phyloP scores from a whole-genome alignment of 2,888 invertebrate genomes.

The Osmoderma eremita region DNA sequence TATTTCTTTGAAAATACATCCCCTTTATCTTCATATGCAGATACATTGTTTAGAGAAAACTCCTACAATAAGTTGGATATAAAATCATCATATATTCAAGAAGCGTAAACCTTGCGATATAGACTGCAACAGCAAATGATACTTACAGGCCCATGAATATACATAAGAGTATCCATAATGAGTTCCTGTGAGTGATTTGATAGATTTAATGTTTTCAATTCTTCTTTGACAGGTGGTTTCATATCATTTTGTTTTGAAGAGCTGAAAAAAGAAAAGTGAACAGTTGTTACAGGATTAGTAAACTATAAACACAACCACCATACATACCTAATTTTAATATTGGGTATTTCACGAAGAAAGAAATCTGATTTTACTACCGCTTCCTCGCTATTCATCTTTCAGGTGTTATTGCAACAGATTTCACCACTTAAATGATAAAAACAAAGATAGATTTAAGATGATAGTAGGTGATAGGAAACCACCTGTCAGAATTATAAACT shows the following conservation, averaged over 20 bases:
- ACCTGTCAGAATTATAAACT: conserved; percentile 26
- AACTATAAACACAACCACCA: too few species aligned
- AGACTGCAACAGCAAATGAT: background rate
- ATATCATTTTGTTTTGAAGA: conserved; percentile 48
- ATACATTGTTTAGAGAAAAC: conserved; percentile 64
- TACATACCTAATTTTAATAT: conserved; percentile 71
- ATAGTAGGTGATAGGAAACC: conserved; percentile 26
- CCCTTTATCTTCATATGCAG: conserved; percentile 72
- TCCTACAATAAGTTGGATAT: conserved; percentile 58
- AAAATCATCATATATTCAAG: background rate
- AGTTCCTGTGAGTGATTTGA: conserved; percentile 76
- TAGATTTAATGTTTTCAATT: conserved; percentile 78
- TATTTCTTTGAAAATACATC: conserved; percentile 75
- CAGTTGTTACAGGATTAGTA: background rate
- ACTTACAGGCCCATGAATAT: conserved; percentile 79
- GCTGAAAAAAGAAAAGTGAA: conserved; percentile 31
- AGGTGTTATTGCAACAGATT: conserved; percentile 25
- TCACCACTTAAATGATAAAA: conserved; percentile 23
- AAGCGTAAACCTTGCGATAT: too few species aligned
- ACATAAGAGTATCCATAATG: conserved; percentile 78
- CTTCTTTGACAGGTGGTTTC: conserved; percentile 72
- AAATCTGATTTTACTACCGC: conserved; percentile 65
- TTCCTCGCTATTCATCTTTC: conserved; percentile 50
- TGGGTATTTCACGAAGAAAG: conserved; percentile 71
- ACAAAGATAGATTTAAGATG: background rate